Evolutionary conservation across 2,113 vertebrate species (phyloP).

Genomic region (Hyperoodon ampullatus): DNA sequence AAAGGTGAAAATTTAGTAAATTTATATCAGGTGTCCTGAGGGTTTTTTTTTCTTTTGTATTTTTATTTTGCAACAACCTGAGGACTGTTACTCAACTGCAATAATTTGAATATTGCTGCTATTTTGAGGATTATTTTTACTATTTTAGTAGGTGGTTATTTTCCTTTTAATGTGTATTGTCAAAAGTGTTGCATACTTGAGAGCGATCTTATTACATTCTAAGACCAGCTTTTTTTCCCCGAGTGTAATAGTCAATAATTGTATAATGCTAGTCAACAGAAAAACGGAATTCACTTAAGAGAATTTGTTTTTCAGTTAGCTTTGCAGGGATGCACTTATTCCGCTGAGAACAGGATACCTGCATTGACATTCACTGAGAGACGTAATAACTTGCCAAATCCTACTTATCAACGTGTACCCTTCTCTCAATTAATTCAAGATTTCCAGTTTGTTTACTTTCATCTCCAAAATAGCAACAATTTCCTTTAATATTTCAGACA

Average conservation of each 20-base stretch:
- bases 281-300: conserved; percentile 66
- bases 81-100: background rate
- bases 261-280: conserved; percentile 65
- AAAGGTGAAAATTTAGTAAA: background rate
- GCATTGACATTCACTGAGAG: conserved; percentile 43
- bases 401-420: conserved; percentile 53
- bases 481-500: conserved; percentile 71
- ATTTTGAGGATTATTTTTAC: conserved; percentile 9
- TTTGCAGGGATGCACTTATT: background rate
- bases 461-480: conserved; percentile 79
- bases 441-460: conserved; percentile 77
- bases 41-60: background rate
- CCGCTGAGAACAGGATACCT: conserved; percentile 36
- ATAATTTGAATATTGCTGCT: background rate
- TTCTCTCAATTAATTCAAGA: conserved; percentile 72
- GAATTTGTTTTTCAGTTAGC: conserved; percentile 61
- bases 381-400: conserved; percentile 72
- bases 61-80: conserved; percentile 37
- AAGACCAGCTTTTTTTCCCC: conserved; percentile 6
- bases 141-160: conserved; percentile 44
- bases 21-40: background rate
- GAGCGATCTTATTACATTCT: conserved; percentile 42
- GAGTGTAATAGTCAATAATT: conserved; percentile 71
- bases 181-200: conserved; percentile 1
- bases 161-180: conserved; percentile 21